Evolutionary conservation across 2,888 invertebrate species (phyloP), one percentile per base, ranked within the genome.

Genomic region (Torymus texanus): DNA sequence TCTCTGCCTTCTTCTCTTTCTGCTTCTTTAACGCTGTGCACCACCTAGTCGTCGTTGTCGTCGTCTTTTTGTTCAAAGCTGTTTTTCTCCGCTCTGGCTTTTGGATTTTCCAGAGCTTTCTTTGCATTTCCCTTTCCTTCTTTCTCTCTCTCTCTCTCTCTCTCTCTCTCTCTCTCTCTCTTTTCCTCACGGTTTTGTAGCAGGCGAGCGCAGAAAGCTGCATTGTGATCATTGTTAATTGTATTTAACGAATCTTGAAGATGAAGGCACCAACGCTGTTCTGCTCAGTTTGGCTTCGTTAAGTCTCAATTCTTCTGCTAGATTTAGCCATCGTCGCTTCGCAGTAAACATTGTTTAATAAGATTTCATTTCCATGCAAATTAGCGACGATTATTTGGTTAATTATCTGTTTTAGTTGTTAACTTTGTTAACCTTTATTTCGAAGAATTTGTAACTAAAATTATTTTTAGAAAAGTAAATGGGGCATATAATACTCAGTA

Each of bases 171-270:
- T 21, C 21, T 21, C 2, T 21, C 2, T 21, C 21, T 21, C 29
- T 41, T 8, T 41, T 8, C 8, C 8, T 41, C 41, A 8, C 8
- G 21, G 41, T 5, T 41, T 8, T 41, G 41, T 41, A 41, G 41
- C 41, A 41, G 41, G 41, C 5, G 10, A 41, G 41, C 41, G 41
- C 41, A 41, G 8, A 18, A 62, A 53, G 5, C 10, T 2, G 13
- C 53, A 50, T 72, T 72, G 61, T 62, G 4, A 62, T 51, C 24
- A 51, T 61, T 72, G 72, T 62, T 62, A 62, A 62, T 72, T 72
- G 72, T 55, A n/a, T 55, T 62, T 53, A 24, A 62, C 61, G 24
- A 62, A 62, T 41, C 41, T 41, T 41, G 8, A 41, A 41, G 41
- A 41, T 41, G 41, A 41, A 0, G 29, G 13, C 16, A 12, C 8